Base-by-base conservation (phyloP, 2,113 vertebrate species). In the Centropus unirufus region DNA sequence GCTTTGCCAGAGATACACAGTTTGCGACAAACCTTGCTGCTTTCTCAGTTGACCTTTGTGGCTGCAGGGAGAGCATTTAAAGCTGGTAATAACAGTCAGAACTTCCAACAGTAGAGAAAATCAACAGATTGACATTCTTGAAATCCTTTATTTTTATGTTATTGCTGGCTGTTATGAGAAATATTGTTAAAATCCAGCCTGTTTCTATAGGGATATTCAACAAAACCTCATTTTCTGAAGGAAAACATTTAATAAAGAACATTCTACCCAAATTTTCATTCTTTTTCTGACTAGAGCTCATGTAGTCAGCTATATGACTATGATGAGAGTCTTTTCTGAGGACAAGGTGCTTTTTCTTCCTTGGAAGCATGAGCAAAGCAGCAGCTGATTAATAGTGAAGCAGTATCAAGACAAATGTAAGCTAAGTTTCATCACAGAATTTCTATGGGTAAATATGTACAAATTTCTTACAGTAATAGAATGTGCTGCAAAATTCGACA, bases 401-500 rank as follows among this genome's bases (percentile, higher is more conserved):
- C 34, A 36, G 32, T 83, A 72, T 46, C 85, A 85, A 76, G 59
- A 89, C 30, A 92, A 84, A 72, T 67, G 47, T 40, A 66, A 77
- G 46, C 59, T 58, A 77, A 73, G 30, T 87, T 92, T 92, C 73
- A 83, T 73, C 39, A 76, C 42, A 63, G 87, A 88, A 82, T 92
- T 94, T 94, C 46, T 69, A 36, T 81, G 58, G 22, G 76, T 91
- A 96, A 89, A 92, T 73, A 86, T 54, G 40, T 79, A 70, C 59
- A 87, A 87, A 75, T 83, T 90, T 83, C 62, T 87, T 87, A 70
- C 52, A 83, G 63, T 70, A 83, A 86, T 63, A 70, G 67, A 92
- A 59, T 51, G 39, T 61, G 67, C 18, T 74, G 73, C n/a, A 91
- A 95, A 89, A 74, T 67, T 84, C 83, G 80, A 92, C 84, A 94